Percentiles rank a stretch among this genome's conserved stretches.
Evolutionary conservation across 2,797 vertebrate species (phyloP).

Genomic region (Tapera naevia): DNA sequence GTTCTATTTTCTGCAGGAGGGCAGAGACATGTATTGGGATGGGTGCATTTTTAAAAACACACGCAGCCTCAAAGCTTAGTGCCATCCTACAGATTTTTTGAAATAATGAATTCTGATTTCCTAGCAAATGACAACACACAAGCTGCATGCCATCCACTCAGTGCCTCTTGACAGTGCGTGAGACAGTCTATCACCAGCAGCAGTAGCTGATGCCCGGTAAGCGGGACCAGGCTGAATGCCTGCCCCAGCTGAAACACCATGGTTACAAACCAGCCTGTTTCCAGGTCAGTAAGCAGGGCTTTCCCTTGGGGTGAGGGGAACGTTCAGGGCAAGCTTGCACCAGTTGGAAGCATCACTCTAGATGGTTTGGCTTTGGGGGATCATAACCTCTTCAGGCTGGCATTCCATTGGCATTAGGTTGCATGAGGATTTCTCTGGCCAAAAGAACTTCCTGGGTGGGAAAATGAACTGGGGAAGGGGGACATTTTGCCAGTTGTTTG

Average conservation of each 20-base stretch:
- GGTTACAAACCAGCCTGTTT: not conserved
- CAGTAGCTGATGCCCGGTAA: not conserved
- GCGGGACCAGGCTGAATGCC: not conserved
- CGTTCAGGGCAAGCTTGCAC: not conserved
- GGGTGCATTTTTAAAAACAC: not conserved
- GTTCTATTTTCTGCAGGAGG: not conserved
- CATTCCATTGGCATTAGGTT: rapidly evolving
- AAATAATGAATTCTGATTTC: not conserved
- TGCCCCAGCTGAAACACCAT: not conserved
- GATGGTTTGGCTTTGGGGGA: not conserved
- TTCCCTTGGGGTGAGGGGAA: not conserved
- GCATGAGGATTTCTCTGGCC: not conserved
- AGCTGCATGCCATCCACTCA: not conserved
- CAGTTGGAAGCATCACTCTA: not conserved
- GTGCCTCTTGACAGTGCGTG: not conserved
- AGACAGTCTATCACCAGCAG: constrained; percentile 23
- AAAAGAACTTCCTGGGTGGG: not conserved
- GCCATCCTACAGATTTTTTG: not conserved
- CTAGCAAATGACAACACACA: not conserved
- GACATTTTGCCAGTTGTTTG: not conserved
- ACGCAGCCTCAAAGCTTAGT: not conserved
- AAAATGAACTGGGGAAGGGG: not conserved
- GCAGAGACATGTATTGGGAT: not conserved
- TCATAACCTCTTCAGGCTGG: not conserved
- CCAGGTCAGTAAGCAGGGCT: not conserved